Evolutionary conservation across 2,797 vertebrate species (phyloP).

Genomic region (Pteronotus mesoamericanus): DNA sequence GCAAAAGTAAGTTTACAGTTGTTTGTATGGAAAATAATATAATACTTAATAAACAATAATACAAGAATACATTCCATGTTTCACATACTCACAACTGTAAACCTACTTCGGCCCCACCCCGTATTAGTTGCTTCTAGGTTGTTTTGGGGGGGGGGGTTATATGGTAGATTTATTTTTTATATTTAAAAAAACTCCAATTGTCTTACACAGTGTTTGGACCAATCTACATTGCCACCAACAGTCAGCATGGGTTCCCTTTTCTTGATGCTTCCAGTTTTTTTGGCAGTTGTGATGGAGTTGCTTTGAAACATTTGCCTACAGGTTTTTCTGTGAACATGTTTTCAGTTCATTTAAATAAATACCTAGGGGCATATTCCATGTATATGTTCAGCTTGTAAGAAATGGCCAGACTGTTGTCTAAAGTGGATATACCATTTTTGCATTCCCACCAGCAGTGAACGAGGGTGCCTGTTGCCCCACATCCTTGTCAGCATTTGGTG

Average conservation of each 20-base stretch:
- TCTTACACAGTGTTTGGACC: too few relatives aligned
- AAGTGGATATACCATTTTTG: neutral
- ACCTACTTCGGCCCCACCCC: neutral
- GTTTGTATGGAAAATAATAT: neutral
- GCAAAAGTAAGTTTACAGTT: neutral
- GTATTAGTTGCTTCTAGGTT: too few relatives aligned
- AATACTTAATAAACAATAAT: neutral
- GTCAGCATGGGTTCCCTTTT: too few relatives aligned
- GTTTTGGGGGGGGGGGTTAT: too few relatives aligned
- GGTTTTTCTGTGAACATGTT: neutral
- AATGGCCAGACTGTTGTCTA: neutral
- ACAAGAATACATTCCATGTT: neutral
- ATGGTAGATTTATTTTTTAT: too few relatives aligned
- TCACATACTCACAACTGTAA: neutral
- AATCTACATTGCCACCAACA: too few relatives aligned
- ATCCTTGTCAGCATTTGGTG: neutral
- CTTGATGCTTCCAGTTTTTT: neutral
- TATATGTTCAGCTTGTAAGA: neutral
- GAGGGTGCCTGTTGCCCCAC: neutral
- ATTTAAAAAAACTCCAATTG: too few relatives aligned
- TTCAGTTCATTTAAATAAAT: neutral
- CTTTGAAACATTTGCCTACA: neutral
- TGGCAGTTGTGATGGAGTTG: neutral
- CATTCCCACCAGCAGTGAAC: neutral
- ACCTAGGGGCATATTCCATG: neutral